phyloP scores from a whole-genome alignment of 2,113 vertebrate genomes.

The Zootoca vivipara region DNA sequence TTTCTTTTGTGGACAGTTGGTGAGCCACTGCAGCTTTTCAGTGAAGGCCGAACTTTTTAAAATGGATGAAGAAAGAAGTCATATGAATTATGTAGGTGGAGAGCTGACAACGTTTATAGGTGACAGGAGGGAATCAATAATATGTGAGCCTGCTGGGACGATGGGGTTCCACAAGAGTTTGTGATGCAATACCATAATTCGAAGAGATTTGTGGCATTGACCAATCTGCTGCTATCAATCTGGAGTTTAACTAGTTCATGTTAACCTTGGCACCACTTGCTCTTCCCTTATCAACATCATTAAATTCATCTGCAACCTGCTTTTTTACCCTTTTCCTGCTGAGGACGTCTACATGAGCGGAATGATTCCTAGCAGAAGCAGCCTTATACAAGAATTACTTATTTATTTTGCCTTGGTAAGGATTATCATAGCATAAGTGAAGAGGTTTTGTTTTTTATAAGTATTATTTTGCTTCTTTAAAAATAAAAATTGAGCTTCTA shows the following conservation, averaged over 20 bases:
- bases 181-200: background rate
- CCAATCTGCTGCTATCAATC: slow-evolving; percentile 47
- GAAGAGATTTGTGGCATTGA: background rate
- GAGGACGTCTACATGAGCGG: accelerated
- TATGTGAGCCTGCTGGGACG: accelerated
- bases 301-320: slow-evolving; percentile 17
- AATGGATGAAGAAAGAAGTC: background rate
- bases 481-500: background rate
- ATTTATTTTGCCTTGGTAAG: background rate
- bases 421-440: too few relatives aligned
- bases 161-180: background rate
- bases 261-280: slow-evolving; percentile 54
- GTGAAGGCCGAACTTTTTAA: background rate
- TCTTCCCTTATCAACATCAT: slow-evolving; percentile 11
- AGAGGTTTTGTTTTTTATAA: background rate
- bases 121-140: background rate
- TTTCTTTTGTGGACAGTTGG: background rate
- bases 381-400: background rate
- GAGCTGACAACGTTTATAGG: background rate
- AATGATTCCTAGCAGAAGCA: background rate
- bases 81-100: background rate
- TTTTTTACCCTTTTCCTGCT: background rate
- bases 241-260: slow-evolving; percentile 45
- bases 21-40: background rate
- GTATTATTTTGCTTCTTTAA: background rate